Base-by-base conservation (phyloP, 1,140 invertebrate genomes). In the Drosophila chauvacae region DNA sequence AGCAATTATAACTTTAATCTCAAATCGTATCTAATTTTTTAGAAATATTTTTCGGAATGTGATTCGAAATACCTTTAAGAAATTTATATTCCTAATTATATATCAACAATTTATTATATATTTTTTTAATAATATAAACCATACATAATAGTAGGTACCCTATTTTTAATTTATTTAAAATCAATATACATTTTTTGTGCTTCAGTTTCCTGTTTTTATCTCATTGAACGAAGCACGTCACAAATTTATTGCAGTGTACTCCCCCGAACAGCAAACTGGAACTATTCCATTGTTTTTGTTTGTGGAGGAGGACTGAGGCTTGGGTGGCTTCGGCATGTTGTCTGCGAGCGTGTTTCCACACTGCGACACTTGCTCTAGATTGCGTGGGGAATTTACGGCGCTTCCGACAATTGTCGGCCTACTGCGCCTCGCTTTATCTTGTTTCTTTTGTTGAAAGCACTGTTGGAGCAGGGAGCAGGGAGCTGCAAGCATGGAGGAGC, bases 291-390 rank as follows among this genome's bases (percentile, higher is more conserved):
- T 77, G 74, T 77, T 77, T 74, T 55, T 77, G 71, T 41, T 75
- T 56, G 53, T 41, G 57, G 30, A 14, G 61, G 44, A 44, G 56
- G 48, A 14, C 23, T 41, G 37, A 50, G 58, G 63, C 28, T 9
- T 55, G 50, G 42, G 68, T 56, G 51, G 26, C 41, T 35, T 50
- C 55, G 50, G 56, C 51, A 81, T 81, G 73, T 77, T 77, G 60
- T 70, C 79, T 79, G 69, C 45, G 48, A 78, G 79, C 70, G 53
- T 86, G 82, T 87, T 79, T 79, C 83, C 85, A 86, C 84, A 80
- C 77, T 76, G 83, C 82, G 83, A 87, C 87, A 90, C 87, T 90
- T 90, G 87, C 80, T 91, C 87, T 80, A 90, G 87, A 90, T 90
- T 91, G 88, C 80, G 71, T 57, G 80, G 88, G 71, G 73, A 91